Conservation (phyloP, 1,140 invertebrate genomes). For the Holcopasites calliopsidis region DNA sequence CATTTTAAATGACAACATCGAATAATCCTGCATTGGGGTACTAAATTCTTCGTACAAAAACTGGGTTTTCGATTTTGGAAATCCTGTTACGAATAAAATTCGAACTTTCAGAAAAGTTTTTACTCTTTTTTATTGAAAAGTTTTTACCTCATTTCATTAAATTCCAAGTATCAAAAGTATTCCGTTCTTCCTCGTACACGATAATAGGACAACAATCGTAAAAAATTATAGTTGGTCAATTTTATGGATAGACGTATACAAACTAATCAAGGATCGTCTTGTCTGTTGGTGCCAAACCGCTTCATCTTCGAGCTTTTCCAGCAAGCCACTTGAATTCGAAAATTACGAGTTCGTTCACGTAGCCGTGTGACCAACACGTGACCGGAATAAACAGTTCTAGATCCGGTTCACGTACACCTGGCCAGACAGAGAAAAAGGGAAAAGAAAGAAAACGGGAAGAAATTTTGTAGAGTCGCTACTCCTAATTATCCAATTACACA, state of each 20-base stretch:
- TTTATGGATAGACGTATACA: constrained; percentile 2
- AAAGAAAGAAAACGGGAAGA: background rate
- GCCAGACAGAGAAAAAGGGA: background rate
- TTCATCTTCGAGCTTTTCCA: background rate
- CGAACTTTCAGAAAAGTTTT: too few species aligned
- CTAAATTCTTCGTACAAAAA: background rate
- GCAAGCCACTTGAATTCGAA: constrained; percentile 16
- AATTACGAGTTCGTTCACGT: constrained; percentile 38
- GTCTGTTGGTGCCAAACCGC: background rate
- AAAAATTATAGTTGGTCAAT: too few species aligned
- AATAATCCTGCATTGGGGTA: background rate
- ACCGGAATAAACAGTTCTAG: background rate
- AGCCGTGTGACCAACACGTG: constrained; percentile 17
- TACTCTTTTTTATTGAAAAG: too few species aligned
- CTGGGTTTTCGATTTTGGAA: background rate
- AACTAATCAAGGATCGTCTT: background rate
- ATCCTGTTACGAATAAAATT: too few species aligned
- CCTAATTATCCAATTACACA: constrained; percentile 29
- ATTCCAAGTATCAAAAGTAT: too few species aligned
- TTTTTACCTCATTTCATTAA: too few species aligned
- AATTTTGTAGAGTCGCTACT: background rate
- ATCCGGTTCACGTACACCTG: background rate
- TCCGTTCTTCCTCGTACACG: too few species aligned
- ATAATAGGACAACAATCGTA: accelerated
- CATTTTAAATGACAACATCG: background rate